Evolutionary conservation across 2,888 invertebrate genomes (phyloP).

Genomic region (Mythimna loreyi): DNA sequence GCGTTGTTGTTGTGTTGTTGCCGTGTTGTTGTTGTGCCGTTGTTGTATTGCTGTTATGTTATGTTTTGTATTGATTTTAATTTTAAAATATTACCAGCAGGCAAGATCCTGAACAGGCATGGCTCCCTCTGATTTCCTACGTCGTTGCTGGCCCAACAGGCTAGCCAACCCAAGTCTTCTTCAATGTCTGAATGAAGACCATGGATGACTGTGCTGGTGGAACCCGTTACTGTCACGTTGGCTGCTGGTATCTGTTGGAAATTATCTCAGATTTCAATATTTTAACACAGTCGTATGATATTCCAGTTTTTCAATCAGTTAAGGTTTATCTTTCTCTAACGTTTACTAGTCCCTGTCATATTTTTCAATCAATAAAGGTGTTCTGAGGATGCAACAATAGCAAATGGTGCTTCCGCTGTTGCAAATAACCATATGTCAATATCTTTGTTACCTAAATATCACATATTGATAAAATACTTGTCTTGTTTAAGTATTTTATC

Average conservation of each 20-base stretch:
- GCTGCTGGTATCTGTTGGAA: slow-evolving; percentile 88
- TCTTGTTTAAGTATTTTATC: no score
- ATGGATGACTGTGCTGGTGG: slow-evolving; percentile 91
- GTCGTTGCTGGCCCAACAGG: slow-evolving; percentile 97
- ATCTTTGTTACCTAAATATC: neutral
- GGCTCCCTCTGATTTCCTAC: slow-evolving; percentile 95
- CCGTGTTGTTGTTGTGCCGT: no score
- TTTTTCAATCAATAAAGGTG: no score
- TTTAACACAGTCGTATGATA: no score
- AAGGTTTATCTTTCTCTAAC: no score
- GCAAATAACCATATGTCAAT: neutral
- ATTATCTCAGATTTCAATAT: no score
- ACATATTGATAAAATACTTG: no score
- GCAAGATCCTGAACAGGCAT: slow-evolving; percentile 95
- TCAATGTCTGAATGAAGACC: slow-evolving; percentile 89
- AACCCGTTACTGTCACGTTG: slow-evolving; percentile 87
- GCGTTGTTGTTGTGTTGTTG: no score
- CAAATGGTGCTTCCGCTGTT: no score
- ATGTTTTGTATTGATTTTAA: neutral
- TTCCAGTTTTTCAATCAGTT: no score
- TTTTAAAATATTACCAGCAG: slow-evolving; percentile 92
- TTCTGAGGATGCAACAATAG: neutral
- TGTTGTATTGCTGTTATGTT: no score
- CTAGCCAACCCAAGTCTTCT: slow-evolving; percentile 94
- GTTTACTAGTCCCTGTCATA: no score